Base-by-base conservation (phyloP, 53 echinoderm and acorn worm species). In the Paracentrotus lividus region DNA sequence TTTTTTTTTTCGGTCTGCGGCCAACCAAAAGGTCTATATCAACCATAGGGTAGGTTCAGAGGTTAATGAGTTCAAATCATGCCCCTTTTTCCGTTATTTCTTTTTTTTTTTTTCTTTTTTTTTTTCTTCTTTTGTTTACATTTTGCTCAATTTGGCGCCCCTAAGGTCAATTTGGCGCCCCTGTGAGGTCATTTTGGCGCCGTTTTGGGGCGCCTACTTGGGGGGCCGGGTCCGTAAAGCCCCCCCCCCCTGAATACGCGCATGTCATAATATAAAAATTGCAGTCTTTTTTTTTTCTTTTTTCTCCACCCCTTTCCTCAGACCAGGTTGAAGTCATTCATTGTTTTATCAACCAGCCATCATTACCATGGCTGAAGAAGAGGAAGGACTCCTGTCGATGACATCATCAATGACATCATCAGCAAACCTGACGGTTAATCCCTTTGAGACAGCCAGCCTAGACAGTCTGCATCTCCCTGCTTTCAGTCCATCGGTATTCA, bases 401-500 rank as follows among this genome's bases (percentile, higher is more conserved):
- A 92, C 59, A 58, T 85, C 84, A 49, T 20, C 91, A 12, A 65
- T 65, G 65, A 65, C 65, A 31, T 93, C 93, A 43, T 65, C 89
- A 54, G 85, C 85, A 20, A 97, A 97, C 90, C 36, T 95, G 64
- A 97, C 98, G 13, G 93, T 95, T 84, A 99, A 99, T 60, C 99
- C 99, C 3, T 99, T 99, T 94, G 98, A 98, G 52, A 93, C 97
- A 15, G 97, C 95, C 47, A 99, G 97, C 56, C 85, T 97, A 10
- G 99, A 99, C 88, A 99, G 97, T 76, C 90, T 99, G 8, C 99
- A 99, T 56, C 88, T 99, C 56, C 96, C 99, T 6, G 95, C 97
- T 8, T 97, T 97, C 77, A 99, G 99, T 85, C 99, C 99, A 21
- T 99, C 99, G 2, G 97, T 99, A 27, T 99, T 99, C 91, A 55